Conservation (phyloP, 64 coral and sea anemone genomes). For the Anthopleura sola region DNA sequence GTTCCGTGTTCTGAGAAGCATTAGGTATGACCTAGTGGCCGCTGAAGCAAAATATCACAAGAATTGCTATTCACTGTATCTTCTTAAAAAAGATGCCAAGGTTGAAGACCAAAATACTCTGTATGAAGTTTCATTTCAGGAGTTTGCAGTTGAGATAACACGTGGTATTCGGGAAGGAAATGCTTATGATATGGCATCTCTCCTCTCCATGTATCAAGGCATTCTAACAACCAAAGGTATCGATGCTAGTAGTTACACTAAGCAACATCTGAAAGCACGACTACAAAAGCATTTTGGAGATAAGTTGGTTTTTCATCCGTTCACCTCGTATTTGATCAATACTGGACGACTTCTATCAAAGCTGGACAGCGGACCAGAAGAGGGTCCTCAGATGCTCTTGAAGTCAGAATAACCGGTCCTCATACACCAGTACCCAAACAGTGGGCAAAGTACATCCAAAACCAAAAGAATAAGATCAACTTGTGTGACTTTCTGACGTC, state of each 20-base stretch:
- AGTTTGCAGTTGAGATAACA: not conserved
- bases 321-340: conserved; percentile 38
- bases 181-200: conserved; percentile 19
- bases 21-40: conserved; percentile 8
- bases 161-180: not conserved
- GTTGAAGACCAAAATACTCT: not conserved
- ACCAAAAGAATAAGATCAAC: not conserved
- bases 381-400: not conserved
- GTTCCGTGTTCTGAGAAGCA: not conserved
- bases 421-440: conserved; percentile 27
- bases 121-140: not conserved
- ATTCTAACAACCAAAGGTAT: not conserved
- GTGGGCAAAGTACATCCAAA: conserved; percentile 20
- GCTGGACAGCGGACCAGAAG: conserved; percentile 51
- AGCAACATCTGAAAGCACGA: conserved; percentile 27
- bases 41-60: conserved; percentile 13
- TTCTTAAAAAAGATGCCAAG: not conserved
- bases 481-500: conserved; percentile 6
- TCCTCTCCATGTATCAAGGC: not conserved
- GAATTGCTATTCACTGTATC: not conserved
- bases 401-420: not conserved
- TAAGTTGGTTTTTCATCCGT: conserved; percentile 14
- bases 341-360: conserved; percentile 55
- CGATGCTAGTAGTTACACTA: conserved; percentile 4
- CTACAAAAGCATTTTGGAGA: conserved; percentile 31